phyloP scores from a whole-genome alignment of 2,888 invertebrate species.

The Trissolcus japonicus region DNA sequence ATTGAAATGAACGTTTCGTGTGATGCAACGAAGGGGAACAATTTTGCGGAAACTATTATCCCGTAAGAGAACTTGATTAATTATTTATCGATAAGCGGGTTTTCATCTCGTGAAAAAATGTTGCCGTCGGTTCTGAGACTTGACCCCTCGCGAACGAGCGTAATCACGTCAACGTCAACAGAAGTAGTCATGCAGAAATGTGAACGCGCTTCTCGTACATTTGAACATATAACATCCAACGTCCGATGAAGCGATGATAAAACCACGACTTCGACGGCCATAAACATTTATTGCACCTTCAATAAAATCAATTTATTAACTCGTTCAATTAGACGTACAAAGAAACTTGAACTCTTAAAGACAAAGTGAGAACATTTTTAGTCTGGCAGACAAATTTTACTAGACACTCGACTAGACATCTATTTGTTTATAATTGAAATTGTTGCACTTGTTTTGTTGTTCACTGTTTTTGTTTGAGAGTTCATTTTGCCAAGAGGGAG shows the following conservation, averaged over 20 bases:
- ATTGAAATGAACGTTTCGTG: neutral
- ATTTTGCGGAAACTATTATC: slow-evolving; percentile 5
- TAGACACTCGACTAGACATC: no score
- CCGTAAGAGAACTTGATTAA: slow-evolving; percentile 20
- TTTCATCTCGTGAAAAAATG: slow-evolving; percentile 36
- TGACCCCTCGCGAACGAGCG: slow-evolving; percentile 38
- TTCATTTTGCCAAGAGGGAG: no score
- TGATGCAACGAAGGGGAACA: neutral
- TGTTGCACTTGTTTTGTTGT: no score
- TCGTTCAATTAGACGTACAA: no score
- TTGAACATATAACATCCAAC: slow-evolving; percentile 16
- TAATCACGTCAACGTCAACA: slow-evolving; percentile 54
- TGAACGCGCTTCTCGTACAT: slow-evolving; percentile 32
- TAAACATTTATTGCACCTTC: neutral
- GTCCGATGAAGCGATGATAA: neutral
- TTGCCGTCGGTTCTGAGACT: slow-evolving; percentile 39
- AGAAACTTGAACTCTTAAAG: no score
- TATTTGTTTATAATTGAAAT: no score
- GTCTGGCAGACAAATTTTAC: no score
- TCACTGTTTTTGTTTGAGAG: no score
- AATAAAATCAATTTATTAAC: neutral
- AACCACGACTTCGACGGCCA: neutral
- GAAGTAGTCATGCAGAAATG: slow-evolving; percentile 47
- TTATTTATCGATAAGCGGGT: slow-evolving; percentile 35
- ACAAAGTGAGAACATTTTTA: no score